Percentiles rank a stretch among this genome's conserved stretches.
These are phyloP conservation scores for Sylvilagus floridanus DNA, from an alignment of 2,797 vertebrate species.

Conservation along the genomic window DNA sequence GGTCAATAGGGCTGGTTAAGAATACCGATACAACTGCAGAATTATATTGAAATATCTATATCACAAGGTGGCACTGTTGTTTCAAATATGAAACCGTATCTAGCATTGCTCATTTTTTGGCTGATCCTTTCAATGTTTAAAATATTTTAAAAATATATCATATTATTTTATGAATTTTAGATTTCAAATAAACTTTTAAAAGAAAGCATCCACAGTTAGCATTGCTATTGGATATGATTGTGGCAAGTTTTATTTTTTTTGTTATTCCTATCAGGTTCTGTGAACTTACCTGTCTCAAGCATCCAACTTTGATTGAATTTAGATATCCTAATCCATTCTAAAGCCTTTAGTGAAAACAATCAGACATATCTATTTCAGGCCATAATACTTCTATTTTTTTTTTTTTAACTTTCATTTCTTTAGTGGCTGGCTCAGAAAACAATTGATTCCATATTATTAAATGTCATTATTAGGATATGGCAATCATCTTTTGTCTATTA, in stretches of 20 bases:
- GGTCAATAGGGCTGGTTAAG: background rate
- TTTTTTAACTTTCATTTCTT: slow-evolving; percentile 71
- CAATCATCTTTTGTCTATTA: slow-evolving; percentile 75
- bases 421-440: slow-evolving; percentile 57
- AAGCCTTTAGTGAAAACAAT: background rate
- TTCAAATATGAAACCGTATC: slow-evolving; percentile 78
- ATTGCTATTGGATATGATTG: background rate
- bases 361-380: slow-evolving; percentile 34
- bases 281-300: background rate
- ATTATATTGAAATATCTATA: background rate
- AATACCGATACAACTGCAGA: slow-evolving; percentile 20
- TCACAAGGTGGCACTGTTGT: slow-evolving; percentile 87
- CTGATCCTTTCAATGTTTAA: slow-evolving; percentile 46
- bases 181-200: slow-evolving; percentile 61
- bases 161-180: slow-evolving; percentile 64
- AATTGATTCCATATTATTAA: slow-evolving; percentile 60
- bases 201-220: slow-evolving; percentile 53
- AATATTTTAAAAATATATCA: slow-evolving; percentile 33
- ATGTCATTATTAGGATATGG: slow-evolving; percentile 49
- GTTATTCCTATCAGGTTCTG: background rate
- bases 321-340: slow-evolving; percentile 63
- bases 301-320: slow-evolving; percentile 59
- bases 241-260: slow-evolving; percentile 37
- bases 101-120: background rate
- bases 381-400: slow-evolving; percentile 68